Base-by-base conservation (phyloP, 1,140 invertebrate species). In the Paraescarpia echinospica region DNA sequence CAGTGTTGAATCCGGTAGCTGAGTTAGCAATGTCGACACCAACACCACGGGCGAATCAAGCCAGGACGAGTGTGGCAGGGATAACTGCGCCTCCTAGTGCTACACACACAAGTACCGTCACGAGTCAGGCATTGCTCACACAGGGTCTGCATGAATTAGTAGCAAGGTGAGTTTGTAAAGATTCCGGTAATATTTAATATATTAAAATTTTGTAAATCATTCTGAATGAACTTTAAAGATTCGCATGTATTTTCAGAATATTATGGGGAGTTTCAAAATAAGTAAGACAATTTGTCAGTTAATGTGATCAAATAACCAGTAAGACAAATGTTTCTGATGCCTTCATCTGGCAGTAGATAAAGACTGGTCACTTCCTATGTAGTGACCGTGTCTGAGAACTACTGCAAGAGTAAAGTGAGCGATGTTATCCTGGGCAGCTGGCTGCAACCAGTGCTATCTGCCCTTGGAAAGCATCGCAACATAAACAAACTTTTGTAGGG, bases 401-500 rank as follows among this genome's bases (percentile, higher is more conserved):
- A 77, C 59, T 77, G 59, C 59, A 77, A 77, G 59, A 77, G 1
- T 77, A 0, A 1, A 77, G 59, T 77, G 0, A 77, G 59, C 59
- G 59, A 77, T 77, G 59, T 77, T 77, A 77, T 77, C 59, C 59
- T 77, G 59, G 59, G 59, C 59, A 77, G 59, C 59, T 27, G 59
- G 59, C 59, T 77, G 59, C 8, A 77, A 27, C 59, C 59, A 77
- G 59, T 77, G 59, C 59, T 77, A 0, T 77, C 59, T 1, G 59
- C 59, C 59, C 59, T 77, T 77, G 59, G 59, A 77, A 77, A 77
- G 59, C 59, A 77, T 77, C 59, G 59, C 59, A 77, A 77, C 59
- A 77, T 77, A 77, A 77, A 77, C 48, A 0, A 0, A 18, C 0
- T n/a, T n/a, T n/a, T n/a, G n/a, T n/a, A n/a, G n/a, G n/a, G n/a